These are phyloP conservation scores for Melanotaenia trifasciata DNA, from an alignment of 2,797 vertebrate species.

Conservation along the genomic window DNA sequence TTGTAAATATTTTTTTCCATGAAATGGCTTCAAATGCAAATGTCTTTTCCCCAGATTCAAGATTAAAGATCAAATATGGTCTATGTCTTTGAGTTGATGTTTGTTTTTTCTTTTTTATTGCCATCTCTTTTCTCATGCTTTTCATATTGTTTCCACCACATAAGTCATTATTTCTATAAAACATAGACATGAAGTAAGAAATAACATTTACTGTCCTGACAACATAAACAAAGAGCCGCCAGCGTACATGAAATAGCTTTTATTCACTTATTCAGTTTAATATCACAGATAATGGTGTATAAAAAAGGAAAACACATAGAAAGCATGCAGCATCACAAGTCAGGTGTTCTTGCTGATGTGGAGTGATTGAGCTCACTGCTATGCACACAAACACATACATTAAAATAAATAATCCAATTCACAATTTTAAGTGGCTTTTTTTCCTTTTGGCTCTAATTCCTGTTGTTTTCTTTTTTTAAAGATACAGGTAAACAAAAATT, in stretches of 20 bases:
- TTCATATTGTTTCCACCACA: background rate
- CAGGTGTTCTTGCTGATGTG: constrained; percentile 1
- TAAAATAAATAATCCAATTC: constrained; percentile 68
- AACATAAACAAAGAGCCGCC: constrained; percentile 9
- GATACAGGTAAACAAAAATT: constrained; percentile 32
- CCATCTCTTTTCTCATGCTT: background rate
- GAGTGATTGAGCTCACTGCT: constrained; percentile 26
- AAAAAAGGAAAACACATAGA: background rate
- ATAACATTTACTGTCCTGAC: background rate
- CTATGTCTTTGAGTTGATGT: constrained; percentile 19
- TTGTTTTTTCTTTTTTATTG: background rate
- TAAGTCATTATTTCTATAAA: background rate
- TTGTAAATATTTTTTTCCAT: constrained; percentile 84
- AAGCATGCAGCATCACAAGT: constrained; percentile 23
- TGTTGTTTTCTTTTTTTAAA: background rate
- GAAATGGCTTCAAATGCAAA: constrained; percentile 78
- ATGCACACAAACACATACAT: constrained; percentile 25
- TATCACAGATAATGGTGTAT: constrained; percentile 12
- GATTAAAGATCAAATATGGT: constrained; percentile 73
- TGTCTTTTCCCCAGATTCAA: constrained; percentile 76
- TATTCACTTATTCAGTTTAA: constrained; percentile 29
- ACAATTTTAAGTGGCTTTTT: constrained; percentile 31
- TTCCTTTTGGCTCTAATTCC: constrained; percentile 55
- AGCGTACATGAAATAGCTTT: constrained; percentile 48
- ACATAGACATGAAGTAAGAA: background rate